phyloP scores from a whole-genome alignment of 2,888 invertebrate species.

The Metopia argyrocephala region DNA sequence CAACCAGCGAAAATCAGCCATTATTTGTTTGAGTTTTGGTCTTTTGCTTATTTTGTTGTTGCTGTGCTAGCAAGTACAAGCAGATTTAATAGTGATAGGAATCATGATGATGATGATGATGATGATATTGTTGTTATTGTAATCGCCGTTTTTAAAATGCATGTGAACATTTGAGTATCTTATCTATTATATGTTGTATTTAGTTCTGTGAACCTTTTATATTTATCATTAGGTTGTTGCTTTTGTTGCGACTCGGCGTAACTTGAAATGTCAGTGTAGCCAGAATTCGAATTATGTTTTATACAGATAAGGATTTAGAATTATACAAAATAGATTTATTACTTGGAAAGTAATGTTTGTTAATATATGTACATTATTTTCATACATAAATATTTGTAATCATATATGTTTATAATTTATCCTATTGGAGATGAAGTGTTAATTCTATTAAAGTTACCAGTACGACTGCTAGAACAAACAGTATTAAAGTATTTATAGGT shows the following conservation, averaged over 20 bases:
- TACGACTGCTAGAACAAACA: no score
- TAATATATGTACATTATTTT: no score
- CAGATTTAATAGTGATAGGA: background rate
- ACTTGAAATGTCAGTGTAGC: no score
- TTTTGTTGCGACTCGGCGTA: background rate
- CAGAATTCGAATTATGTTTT: no score
- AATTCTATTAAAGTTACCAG: no score
- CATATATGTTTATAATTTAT: no score
- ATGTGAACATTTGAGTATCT: background rate
- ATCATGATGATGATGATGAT: background rate
- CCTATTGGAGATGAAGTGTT: no score
- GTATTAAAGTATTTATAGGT: no score
- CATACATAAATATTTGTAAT: no score
- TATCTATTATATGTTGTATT: background rate
- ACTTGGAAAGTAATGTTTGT: no score
- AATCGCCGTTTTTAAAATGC: background rate
- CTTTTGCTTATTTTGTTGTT: background rate
- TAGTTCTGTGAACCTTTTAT: background rate
- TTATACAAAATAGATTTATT: no score
- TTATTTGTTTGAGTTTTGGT: slow-evolving; percentile 18
- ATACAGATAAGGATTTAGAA: no score
- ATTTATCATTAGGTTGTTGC: background rate
- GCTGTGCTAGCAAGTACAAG: background rate
- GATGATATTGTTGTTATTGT: background rate
- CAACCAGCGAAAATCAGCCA: background rate